A percentile compares a stretch with the other conserved stretches of the same genome.
These are phyloP conservation scores for Ceuthmochares aereus DNA, from an alignment of 2,113 vertebrate genomes.

Conservation along the genomic window DNA sequence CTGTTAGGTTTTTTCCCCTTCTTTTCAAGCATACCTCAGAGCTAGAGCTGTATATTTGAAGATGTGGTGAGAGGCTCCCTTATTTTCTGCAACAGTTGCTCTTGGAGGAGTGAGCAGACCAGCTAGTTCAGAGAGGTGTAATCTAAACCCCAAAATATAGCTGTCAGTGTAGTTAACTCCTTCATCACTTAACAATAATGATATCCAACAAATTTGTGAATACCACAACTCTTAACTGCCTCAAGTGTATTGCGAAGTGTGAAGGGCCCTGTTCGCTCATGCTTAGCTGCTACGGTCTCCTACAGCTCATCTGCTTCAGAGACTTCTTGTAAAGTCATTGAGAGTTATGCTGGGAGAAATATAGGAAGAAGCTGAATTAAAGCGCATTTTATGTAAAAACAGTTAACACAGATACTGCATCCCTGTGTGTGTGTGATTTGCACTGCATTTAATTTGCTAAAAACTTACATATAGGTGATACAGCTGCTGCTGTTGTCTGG, in stretches of 20 bases:
- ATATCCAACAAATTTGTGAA: neutral
- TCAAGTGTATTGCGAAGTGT: neutral
- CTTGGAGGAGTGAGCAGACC: neutral
- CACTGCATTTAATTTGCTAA: neutral
- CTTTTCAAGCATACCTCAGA: neutral
- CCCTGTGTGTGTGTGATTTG: neutral
- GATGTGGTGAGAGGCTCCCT: fast-evolving
- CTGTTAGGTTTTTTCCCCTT: neutral
- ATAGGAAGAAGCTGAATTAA: neutral
- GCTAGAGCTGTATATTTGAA: neutral
- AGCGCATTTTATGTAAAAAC: neutral
- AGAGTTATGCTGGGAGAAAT: neutral
- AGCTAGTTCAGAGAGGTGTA: neutral
- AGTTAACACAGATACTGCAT: neutral
- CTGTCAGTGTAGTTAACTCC: neutral
- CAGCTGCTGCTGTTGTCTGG: neutral
- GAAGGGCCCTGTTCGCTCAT: neutral
- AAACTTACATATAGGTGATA: neutral
- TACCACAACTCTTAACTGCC: neutral
- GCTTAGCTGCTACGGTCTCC: neutral
- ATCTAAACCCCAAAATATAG: neutral
- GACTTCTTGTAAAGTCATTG: neutral
- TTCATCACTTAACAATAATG: neutral
- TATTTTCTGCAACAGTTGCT: neutral
- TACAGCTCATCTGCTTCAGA: neutral